These are phyloP conservation scores for Centropristis striata DNA, from an alignment of 2,113 vertebrate species.

Conservation along the genomic window DNA sequence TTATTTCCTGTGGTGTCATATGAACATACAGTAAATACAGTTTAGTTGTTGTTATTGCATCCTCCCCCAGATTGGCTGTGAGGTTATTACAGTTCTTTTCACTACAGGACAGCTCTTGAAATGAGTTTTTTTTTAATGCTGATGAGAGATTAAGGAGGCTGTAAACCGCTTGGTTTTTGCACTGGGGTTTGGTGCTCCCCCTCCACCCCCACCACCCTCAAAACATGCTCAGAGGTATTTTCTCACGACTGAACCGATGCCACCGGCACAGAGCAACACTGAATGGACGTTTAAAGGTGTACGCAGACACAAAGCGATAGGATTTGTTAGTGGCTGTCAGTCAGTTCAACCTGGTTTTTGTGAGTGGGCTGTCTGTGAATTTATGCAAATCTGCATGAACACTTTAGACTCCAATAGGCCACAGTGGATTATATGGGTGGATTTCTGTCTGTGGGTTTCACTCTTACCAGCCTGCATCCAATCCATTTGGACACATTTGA, in stretches of 20 bases:
- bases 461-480: slow-evolving; percentile 18
- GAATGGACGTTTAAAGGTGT: slow-evolving; percentile 37
- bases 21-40: neutral
- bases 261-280: slow-evolving; percentile 29
- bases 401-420: slow-evolving; percentile 46
- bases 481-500: slow-evolving; percentile 31
- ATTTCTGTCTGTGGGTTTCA: slow-evolving; percentile 42
- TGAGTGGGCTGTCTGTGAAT: slow-evolving; percentile 36
- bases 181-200: slow-evolving; percentile 42
- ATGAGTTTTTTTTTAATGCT: slow-evolving; percentile 55
- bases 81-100: slow-evolving; percentile 40
- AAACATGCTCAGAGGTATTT: slow-evolving; percentile 70
- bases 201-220: slow-evolving; percentile 33
- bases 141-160: slow-evolving; percentile 68
- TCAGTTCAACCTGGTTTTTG: slow-evolving; percentile 16
- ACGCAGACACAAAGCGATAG: slow-evolving; percentile 24
- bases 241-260: slow-evolving; percentile 53
- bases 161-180: slow-evolving; percentile 51
- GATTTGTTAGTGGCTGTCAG: slow-evolving; percentile 48
- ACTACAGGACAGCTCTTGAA: slow-evolving; percentile 37
- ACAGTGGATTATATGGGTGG: slow-evolving; percentile 56
- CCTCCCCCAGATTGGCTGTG: slow-evolving; percentile 21
- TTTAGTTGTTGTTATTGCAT: slow-evolving; percentile 13
- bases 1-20: slow-evolving; percentile 9
- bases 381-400: slow-evolving; percentile 54